Base-by-base conservation (phyloP, 2,888 invertebrate species). In the Ormyrus nitidulus region DNA sequence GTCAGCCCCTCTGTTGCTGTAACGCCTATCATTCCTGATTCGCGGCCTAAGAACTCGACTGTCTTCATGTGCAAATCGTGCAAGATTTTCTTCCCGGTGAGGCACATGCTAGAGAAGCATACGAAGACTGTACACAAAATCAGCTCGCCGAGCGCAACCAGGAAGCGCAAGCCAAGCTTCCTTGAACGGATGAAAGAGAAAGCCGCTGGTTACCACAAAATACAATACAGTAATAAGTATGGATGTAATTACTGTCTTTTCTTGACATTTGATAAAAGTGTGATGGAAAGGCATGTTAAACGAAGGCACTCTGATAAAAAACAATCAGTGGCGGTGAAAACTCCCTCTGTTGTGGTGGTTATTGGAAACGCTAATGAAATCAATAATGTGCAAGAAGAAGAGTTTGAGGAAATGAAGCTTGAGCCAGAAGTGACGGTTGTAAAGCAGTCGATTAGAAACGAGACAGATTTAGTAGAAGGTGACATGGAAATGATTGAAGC, bases 171-270 rank as follows among this genome's bases (percentile, higher is more conserved):
- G 2, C 49, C 1, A 53, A 49, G 53, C 78, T 51, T 65, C 1
- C 8, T 80, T 0, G 69, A 77, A 7, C 11, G 59, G 13, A 13
- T 72, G 34, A 62, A 59, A 5, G 73, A 77, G 10, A 13, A 48
- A 2, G 65, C 66, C 0, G 6, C 3, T 0, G 69, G 69, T 7
- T 68, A 73, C n/a, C 13, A 10, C 0, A 51, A 77, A 62, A 68
- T 49, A 0, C 13, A 71, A 8, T 34, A 75, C 9, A 72, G 64
- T 5, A 56, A 34, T 34, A 34, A 46, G 7, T 84, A 84, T 62
- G 77, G 64, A 4, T 87, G 87, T 79, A 83, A 77, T 7, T 81
- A 79, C 53, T 87, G 87, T 58, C 54, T 77, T 0, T 87, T 84
- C 82, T 82, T 81, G 62, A 82, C 84, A 11, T 75, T 65, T 0